Base-by-base conservation (phyloP, 64 coral and sea anemone species). In the Actinia equina region DNA sequence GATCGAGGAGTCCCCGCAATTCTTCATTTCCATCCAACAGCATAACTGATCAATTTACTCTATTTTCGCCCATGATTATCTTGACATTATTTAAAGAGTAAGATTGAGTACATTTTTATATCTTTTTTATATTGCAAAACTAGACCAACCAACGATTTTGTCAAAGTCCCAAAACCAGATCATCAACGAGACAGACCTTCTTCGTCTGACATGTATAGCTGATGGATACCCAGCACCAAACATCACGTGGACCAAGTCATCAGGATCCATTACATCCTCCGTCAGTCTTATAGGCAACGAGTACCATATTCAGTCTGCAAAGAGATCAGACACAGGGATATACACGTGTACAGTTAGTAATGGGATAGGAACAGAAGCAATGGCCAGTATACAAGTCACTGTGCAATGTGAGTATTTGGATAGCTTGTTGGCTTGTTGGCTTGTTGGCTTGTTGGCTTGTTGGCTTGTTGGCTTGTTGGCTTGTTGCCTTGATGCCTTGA, bases 381-480 rank as follows among this genome's bases (percentile, higher is more conserved):
- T 43, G 43, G 44, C 43, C 3, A 44, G 20, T 18, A 80, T 89
- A n/a, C 7, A 44, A 20, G 80, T 88, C 17, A 71, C 17, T 53
- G 87, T 89, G 20, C 87, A 89, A 44, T 83, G 79, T 89, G 60
- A 89, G 87, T 83, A n/a, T n/a, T n/a, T n/a, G n/a, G n/a, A n/a
- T n/a, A n/a, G 57, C 57, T 59, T 2, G 30, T 37, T 0, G 30
- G 30, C 30, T 37, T 0, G 30, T 37, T 0, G 30, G 30, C 30
- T 37, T 0, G 30, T 37, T 0, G 30, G 30, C 30, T 37, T 0
- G 30, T 37, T 0, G 30, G 30, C 30, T 37, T 0, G 30, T 37
- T 0, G 30, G 30, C 30, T 37, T 0, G 30, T 37, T 0, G 30
- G 30, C 30, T n/a, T n/a, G n/a, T n/a, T n/a, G n/a, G n/a, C n/a